Evolutionary conservation across 2,888 invertebrate genomes (phyloP).

Genomic region (Ashinkailepas kermadecensis): DNA sequence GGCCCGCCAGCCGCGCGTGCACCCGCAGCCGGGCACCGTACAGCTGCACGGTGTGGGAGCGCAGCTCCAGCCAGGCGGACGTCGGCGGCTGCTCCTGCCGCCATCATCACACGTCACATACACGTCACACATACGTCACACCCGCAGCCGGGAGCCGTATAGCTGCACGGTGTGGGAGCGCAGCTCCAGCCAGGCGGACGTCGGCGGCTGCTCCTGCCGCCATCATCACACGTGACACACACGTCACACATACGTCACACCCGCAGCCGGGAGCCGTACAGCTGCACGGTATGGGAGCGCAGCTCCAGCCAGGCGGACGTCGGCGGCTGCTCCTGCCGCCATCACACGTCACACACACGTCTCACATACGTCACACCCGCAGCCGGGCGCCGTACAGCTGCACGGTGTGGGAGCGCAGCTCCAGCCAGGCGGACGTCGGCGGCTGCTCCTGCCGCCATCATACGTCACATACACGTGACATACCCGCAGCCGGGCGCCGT

Average conservation of each 20-base stretch:
- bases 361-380: neutral
- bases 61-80: neutral
- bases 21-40: constrained; percentile 1
- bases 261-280: constrained; percentile 14
- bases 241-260: neutral
- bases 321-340: no score
- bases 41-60: constrained; percentile 7
- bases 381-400: constrained; percentile 15
- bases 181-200: neutral
- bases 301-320: no score
- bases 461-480: neutral
- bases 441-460: neutral
- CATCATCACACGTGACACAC: neutral
- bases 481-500: no score
- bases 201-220: neutral
- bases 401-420: constrained; percentile 1
- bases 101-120: neutral
- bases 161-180: constrained; percentile 5
- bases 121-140: neutral
- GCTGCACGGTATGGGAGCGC: no score
- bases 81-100: neutral
- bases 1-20: constrained; percentile 8
- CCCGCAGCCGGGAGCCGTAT: constrained; percentile 8
- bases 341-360: neutral
- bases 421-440: neutral